A percentile compares a stretch with the other conserved stretches of the same genome.
phyloP scores from a whole-genome alignment of 2,797 vertebrate genomes.

The Periparus ater region DNA sequence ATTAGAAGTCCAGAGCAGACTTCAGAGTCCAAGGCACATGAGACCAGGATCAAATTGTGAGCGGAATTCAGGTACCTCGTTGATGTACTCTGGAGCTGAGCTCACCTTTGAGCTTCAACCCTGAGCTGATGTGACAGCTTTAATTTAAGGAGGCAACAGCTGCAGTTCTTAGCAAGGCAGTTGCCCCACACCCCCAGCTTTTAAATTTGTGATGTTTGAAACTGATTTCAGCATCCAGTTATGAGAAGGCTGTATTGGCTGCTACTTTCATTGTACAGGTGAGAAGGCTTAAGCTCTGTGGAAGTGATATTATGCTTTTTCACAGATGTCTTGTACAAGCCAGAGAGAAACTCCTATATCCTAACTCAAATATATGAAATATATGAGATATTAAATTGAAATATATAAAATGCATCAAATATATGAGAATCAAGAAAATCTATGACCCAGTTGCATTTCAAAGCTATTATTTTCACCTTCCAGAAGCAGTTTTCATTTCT shows the following conservation, averaged over 20 bases:
- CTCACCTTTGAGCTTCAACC: not conserved
- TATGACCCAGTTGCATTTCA: not conserved
- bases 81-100: not conserved
- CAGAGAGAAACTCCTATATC: not conserved
- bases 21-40: accelerated
- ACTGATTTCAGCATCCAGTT: not conserved
- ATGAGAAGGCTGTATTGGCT: not conserved
- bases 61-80: not conserved
- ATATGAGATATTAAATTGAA: too few species aligned
- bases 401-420: too few species aligned
- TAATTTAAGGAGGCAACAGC: not conserved
- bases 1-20: not conserved
- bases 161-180: not conserved
- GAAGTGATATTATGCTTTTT: not conserved
- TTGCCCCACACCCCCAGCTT: not conserved
- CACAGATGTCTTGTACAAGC: not conserved
- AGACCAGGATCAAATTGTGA: not conserved
- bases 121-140: not conserved
- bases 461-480: not conserved
- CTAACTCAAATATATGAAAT: not conserved
- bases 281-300: not conserved
- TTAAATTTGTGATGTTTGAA: not conserved
- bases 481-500: not conserved
- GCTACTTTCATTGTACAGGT: not conserved
- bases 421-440: not conserved